Base-by-base conservation (phyloP, 2,888 invertebrate species). In the Agriopis leucophaearia region DNA sequence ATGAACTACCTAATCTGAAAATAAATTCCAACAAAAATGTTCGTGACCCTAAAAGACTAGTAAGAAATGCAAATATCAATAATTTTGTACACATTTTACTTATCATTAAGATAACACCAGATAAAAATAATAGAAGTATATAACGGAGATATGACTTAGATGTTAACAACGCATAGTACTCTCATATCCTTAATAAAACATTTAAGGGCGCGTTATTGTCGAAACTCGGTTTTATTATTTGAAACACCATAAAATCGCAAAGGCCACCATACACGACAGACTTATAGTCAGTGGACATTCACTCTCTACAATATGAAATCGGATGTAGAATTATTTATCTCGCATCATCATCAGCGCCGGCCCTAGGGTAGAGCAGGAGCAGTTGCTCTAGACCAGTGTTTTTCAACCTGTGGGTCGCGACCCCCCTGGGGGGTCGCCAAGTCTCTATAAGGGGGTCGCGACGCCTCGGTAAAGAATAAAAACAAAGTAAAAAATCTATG, bases 31-130 rank as follows among this genome's bases (percentile, higher is more conserved):
- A 84, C 82, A 82, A 80, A 75, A 66, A 64, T 76, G 81, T 83
- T 87, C 85, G 90, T 91, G 93, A 91, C 89, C 89, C 91, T 91
- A 92, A 85, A 81, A 87, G 92, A 94, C 94, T 94, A 93, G 92
- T 89, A 83, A 88, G 90, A 93, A 94, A 94, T 92, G 92, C 92
- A 91, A 87, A 86, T 88, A 86, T 86, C 88, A 75, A 85, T 88
- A 86, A 84, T 88, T 91, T 92, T 92, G 92, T 93, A 94, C 93
- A 93, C 81, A 88, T 89, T 89, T 88, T 40, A 84, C 92, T 90
- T 93, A 93, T 83, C 82, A 93, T 88, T 93, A 93, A 86, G 85
- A 88, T 93, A 94, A 93, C 92, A 91, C 88, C 89, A 85, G 90
- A 88, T 92, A 91, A 88, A 89, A 88, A 88, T 87, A 89, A 89